A percentile compares a stretch with the other conserved stretches of the same genome.
phyloP scores from a whole-genome alignment of 1,140 invertebrate species.

The Hyles vespertilio region DNA sequence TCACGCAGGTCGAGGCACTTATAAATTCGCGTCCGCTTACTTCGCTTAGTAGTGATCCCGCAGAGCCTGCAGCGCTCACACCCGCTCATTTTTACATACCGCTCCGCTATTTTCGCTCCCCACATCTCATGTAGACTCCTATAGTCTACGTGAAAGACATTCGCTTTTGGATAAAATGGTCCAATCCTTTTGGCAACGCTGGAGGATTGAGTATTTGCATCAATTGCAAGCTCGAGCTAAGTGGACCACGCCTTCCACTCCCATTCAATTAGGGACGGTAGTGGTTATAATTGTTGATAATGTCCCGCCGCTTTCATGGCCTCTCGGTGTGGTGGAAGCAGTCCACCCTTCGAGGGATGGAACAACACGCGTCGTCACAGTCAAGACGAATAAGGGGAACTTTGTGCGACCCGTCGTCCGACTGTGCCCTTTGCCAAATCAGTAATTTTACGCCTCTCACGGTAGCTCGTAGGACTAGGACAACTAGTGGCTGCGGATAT shows the following conservation, averaged over 20 bases:
- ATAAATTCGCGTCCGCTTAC: slow-evolving; percentile 47
- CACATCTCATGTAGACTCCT: slow-evolving; percentile 24
- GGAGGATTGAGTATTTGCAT: slow-evolving; percentile 24
- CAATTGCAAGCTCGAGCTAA: slow-evolving; percentile 15
- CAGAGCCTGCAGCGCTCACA: slow-evolving; percentile 36
- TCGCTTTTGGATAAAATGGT: slow-evolving; percentile 25
- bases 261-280: slow-evolving; percentile 21
- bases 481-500: too few species aligned
- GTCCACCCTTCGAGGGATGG: slow-evolving; percentile 27
- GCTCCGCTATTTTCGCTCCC: slow-evolving; percentile 24
- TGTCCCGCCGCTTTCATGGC: slow-evolving; percentile 29
- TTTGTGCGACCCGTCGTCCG: slow-evolving; percentile 18
- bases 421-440: slow-evolving; percentile 21
- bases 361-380: slow-evolving; percentile 13
- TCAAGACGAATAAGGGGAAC: slow-evolving; percentile 13
- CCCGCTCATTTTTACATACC: slow-evolving; percentile 48
- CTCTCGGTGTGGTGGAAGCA: slow-evolving; percentile 36
- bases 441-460: slow-evolving; percentile 7
- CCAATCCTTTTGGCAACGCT: slow-evolving; percentile 19
- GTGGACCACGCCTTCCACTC: slow-evolving; percentile 14
- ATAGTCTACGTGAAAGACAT: slow-evolving; percentile 29
- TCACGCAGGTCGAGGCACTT: slow-evolving; percentile 36
- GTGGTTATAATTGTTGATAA: slow-evolving; percentile 34
- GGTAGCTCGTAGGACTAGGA: too few species aligned
- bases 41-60: slow-evolving; percentile 23